Percentiles rank a stretch among this genome's conserved stretches.
phyloP scores from a whole-genome alignment of 2,113 vertebrate species.

The Bungarus multicinctus region DNA sequence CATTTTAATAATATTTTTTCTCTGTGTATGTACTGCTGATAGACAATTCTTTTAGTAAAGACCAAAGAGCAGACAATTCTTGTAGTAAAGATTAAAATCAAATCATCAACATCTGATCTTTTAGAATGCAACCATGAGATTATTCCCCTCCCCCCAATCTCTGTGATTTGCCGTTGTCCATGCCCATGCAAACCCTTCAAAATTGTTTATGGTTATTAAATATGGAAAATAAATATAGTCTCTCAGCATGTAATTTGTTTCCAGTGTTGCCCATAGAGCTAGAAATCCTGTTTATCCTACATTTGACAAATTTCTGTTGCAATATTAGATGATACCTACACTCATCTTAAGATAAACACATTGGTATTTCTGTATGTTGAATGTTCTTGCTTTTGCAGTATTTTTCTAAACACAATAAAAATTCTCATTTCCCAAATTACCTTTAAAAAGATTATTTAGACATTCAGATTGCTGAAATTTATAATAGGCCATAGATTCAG shows the following conservation, averaged over 20 bases:
- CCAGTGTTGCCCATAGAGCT: background rate
- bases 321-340: background rate
- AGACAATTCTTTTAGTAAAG: background rate
- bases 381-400: background rate
- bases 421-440: background rate
- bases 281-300: background rate
- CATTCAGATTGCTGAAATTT: background rate
- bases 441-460: background rate
- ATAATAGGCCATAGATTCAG: background rate
- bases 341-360: background rate
- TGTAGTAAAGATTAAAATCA: background rate
- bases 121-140: background rate
- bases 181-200: background rate
- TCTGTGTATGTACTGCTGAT: background rate
- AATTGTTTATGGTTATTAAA: background rate
- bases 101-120: background rate
- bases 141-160: background rate
- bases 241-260: background rate
- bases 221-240: background rate
- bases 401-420: background rate
- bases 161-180: background rate
- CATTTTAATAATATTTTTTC: background rate
- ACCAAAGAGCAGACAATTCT: background rate
- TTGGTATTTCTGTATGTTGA: background rate
- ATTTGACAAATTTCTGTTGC: constrained; percentile 1